phyloP scores from a whole-genome alignment of 2,113 vertebrate genomes.

The Nothobranchius furzeri region DNA sequence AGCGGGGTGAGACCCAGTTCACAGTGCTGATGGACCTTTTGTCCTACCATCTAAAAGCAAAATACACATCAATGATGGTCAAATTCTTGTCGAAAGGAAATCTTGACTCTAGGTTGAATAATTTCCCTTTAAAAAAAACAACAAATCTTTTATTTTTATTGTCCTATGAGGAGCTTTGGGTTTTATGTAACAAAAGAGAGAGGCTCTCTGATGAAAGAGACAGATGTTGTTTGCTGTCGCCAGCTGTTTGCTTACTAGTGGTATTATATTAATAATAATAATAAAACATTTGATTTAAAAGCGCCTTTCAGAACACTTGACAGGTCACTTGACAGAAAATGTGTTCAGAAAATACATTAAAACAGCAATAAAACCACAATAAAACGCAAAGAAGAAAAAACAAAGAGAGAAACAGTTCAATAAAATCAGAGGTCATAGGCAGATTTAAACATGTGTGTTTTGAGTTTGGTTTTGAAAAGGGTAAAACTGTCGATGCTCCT shows the following conservation, averaged over 20 bases:
- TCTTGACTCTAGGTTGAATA: neutral
- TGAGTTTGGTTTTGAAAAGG: no score
- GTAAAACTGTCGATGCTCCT: no score
- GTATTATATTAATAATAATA: neutral
- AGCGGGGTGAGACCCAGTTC: neutral
- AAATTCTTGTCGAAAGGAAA: conserved; percentile 14
- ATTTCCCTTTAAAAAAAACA: neutral
- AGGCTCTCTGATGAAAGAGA: conserved; percentile 48
- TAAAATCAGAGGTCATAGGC: no score
- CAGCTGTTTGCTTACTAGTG: conserved; percentile 56
- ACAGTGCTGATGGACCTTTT: conserved; percentile 1
- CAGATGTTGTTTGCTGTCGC: conserved; percentile 60
- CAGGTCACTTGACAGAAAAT: no score
- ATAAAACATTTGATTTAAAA: no score
- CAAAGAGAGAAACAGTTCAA: no score
- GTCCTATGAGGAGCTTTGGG: conserved; percentile 43
- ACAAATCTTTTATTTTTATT: conserved; percentile 25
- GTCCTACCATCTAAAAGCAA: conserved; percentile 1
- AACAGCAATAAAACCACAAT: no score
- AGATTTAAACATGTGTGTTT: no score
- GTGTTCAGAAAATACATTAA: no score
- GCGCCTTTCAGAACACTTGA: no score
- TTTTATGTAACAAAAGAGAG: conserved; percentile 41
- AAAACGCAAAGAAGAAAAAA: no score
- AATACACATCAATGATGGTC: neutral